Conservation (phyloP, 2,888 invertebrate species). For the Alentia gelatinosa region DNA sequence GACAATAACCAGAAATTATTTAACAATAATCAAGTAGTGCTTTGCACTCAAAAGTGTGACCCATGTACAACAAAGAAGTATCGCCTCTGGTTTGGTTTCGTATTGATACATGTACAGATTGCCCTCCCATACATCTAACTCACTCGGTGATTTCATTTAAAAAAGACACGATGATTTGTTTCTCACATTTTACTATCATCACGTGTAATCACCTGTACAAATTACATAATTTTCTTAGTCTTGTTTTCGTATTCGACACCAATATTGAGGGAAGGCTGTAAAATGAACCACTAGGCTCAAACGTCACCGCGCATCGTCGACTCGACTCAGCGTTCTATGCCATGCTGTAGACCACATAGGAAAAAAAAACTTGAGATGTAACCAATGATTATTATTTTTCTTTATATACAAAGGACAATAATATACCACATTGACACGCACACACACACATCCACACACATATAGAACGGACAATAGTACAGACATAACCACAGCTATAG, state of each 20-base stretch:
- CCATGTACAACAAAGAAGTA: not conserved
- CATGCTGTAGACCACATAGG: not conserved
- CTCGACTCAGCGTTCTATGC: not conserved
- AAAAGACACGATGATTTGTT: not conserved
- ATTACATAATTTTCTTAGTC: not conserved
- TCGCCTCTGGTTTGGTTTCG: not conserved
- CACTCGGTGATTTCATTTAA: not conserved
- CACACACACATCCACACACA: slow-evolving; percentile 25
- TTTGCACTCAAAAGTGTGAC: not conserved
- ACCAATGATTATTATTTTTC: slow-evolving; percentile 15
- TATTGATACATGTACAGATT: not conserved
- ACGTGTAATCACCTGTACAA: not conserved
- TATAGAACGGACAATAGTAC: slow-evolving; percentile 11
- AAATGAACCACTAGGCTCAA: not conserved
- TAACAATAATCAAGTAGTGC: slow-evolving; percentile 19
- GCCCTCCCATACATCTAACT: not conserved
- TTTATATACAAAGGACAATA: slow-evolving; percentile 40
- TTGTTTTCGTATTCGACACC: not conserved
- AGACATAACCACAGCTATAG: slow-evolving; percentile 7
- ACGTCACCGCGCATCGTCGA: not conserved
- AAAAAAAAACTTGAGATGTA: not conserved
- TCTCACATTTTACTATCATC: not conserved
- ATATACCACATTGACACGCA: not conserved
- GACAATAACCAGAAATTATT: not conserved
- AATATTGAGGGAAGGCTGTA: not conserved